Evolutionary conservation across 2,113 vertebrate species (phyloP), one percentile per base, ranked within the genome.

Genomic region (Paratilapia polleni): DNA sequence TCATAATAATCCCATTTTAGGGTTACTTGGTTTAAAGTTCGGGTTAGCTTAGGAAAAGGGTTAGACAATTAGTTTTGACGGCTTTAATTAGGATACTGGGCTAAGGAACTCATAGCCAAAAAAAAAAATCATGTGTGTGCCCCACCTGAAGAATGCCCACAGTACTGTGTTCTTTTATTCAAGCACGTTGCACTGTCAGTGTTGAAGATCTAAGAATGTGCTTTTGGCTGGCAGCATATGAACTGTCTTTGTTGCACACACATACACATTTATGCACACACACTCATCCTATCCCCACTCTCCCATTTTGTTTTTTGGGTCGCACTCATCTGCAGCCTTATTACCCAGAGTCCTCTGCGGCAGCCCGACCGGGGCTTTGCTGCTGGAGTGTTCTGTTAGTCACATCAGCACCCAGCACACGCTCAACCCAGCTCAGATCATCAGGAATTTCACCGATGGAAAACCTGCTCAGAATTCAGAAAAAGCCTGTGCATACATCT

Each of bases 391-490:
- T 88, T 94, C 90, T 85, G 83, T 90, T 85, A 85, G 89, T 89
- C 92, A 92, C 92, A 95, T 95, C 92, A 93, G 93, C 88, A 95
- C 88, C 88, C 93, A 84, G 85, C 47, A 59, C 92, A 94, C 92
- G 92, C 90, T 90, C 91, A 85, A 47, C 87, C 77, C 88, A 84
- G 84, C 92, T 91, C 92, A 91, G 93, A 95, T 95, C 93, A 95
- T 95, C 93, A 94, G 92, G 91, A 95, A 94, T 94, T 93, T 94
- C 90, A 93, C 85, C 88, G 41, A 92, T 91, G 87, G 89, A 93
- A 94, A 93, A 94, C 94, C 93, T 95, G 93, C 92, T 89, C 88
- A 62, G 93, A 95, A 95, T 95, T 94, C 85, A 90, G 90, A 94
- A 93, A 89, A 92, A 79, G 91, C 78, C 85, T 93, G 81, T 89